Base-by-base conservation (phyloP, 2,797 vertebrate genomes). In the Loriculus beryllinus region DNA sequence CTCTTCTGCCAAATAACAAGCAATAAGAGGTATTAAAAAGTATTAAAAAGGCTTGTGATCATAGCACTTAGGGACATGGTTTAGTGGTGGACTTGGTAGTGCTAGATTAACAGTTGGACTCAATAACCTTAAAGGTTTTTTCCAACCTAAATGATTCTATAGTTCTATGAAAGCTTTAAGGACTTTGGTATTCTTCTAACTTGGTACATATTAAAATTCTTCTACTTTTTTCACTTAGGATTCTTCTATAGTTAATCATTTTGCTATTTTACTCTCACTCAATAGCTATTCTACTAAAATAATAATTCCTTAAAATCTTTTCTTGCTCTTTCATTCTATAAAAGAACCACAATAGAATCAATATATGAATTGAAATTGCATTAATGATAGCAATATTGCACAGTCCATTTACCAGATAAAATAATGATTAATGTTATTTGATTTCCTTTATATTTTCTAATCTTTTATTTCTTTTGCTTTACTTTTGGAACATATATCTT, bases 241-340 rank as follows among this genome's bases (percentile, higher is more conserved):
- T 56, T 91, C 52, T 87, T 95, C 62, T 84, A 81, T 88, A 84
- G 45, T 63, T 64, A 47, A n/a, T 91, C 7, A 51, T 65, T 95
- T 76, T 87, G 4, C 86, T 91, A 33, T 90, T 96, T 86, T 76
- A 39, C 35, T 96, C 29, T 78, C 19, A 39, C 42, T 92, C 62
- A 43, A 6, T 49, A 82, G 1, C 51, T 81, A 29, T 77, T 86
- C 20, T 40, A 31, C 9, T 52, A 91, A 86, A 92, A 90, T 29
- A 87, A 93, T 94, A 93, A 88, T 93, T 82, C 3, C 86, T 96
- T 83, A 92, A 90, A 91, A 92, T 81, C 6, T 62, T 88, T 91
- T 84, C 40, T 96, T 93, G 77, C 8, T 88, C 8, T 95, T 95
- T 96, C 16, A 86, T 94, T 89, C 95, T 74, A 85, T 88, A 70